A percentile compares a stretch with the other conserved stretches of the same genome.
These are phyloP conservation scores for Lophotis ruficrista DNA, from an alignment of 2,113 vertebrate species.

Conservation along the genomic window DNA sequence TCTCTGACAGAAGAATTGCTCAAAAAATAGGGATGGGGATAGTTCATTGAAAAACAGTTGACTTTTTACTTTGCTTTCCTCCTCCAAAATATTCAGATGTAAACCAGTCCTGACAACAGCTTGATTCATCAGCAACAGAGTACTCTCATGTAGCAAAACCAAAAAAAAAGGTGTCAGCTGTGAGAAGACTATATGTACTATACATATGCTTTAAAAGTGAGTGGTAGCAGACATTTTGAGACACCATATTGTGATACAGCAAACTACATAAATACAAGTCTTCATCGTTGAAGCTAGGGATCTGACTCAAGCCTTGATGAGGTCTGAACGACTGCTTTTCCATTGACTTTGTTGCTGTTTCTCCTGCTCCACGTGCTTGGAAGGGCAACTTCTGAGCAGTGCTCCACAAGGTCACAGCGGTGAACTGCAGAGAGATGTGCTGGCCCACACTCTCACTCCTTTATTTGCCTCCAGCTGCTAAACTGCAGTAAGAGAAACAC, in stretches of 20 bases:
- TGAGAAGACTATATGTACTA: slow-evolving; percentile 2
- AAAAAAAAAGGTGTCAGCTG: slow-evolving; percentile 50
- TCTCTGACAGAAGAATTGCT: neutral
- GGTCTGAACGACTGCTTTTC: neutral
- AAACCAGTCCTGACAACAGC: slow-evolving; percentile 16
- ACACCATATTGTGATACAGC: neutral
- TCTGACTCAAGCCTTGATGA: neutral
- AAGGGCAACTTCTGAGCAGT: neutral
- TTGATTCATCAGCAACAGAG: slow-evolving; percentile 35
- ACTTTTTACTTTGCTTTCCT: slow-evolving; percentile 8
- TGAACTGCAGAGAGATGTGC: neutral
- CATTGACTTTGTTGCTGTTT: neutral
- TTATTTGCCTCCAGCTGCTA: neutral
- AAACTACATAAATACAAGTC: slow-evolving; percentile 23
- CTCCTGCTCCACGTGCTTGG: neutral
- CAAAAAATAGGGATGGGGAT: neutral
- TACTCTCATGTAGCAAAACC: slow-evolving; percentile 8
- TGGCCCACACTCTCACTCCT: neutral
- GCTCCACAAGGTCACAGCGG: neutral
- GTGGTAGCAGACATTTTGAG: slow-evolving; percentile 50
- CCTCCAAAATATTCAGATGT: slow-evolving; percentile 11
- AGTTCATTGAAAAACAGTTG: neutral
- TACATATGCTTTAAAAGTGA: slow-evolving; percentile 28
- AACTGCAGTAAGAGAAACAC: neutral
- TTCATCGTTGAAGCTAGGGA: neutral